phyloP scores from a whole-genome alignment of 1,140 invertebrate species.

The Drosophila littoralis region DNA sequence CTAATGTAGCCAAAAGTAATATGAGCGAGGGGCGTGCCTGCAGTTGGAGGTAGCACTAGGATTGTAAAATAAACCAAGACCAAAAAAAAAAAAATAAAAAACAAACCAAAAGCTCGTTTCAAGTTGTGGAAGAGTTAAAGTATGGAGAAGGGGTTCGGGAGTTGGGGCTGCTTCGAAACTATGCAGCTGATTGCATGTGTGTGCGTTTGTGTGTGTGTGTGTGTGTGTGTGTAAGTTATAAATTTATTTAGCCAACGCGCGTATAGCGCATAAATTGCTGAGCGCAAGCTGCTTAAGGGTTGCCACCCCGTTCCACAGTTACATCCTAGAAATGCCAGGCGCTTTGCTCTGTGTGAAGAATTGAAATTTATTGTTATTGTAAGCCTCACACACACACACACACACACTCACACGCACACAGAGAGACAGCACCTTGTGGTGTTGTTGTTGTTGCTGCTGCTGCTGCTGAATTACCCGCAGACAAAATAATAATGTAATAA shows the following conservation, averaged over 20 bases:
- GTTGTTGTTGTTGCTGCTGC: constrained; percentile 34
- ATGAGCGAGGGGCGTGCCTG: not conserved
- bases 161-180: not conserved
- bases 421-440: constrained; percentile 45
- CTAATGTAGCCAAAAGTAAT: constrained; percentile 9
- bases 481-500: constrained; percentile 82
- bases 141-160: not conserved
- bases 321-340: constrained; percentile 34
- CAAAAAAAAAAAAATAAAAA: constrained; percentile 59
- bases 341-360: constrained; percentile 60
- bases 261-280: constrained; percentile 74
- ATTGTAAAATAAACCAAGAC: constrained; percentile 49
- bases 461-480: constrained; percentile 64
- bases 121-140: constrained; percentile 30
- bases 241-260: constrained; percentile 79
- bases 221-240: constrained; percentile 56
- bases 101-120: constrained; percentile 48
- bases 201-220: constrained; percentile 17
- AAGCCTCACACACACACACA: constrained; percentile 50
- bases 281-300: constrained; percentile 68
- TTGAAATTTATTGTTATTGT: constrained; percentile 80
- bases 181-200: constrained; percentile 51
- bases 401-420: constrained; percentile 27
- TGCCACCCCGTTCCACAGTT: constrained; percentile 26
- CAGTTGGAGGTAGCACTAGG: not conserved